Evolutionary conservation across 2,113 vertebrate genomes (phyloP).

Genomic region (Grammomys dolichurus): DNA sequence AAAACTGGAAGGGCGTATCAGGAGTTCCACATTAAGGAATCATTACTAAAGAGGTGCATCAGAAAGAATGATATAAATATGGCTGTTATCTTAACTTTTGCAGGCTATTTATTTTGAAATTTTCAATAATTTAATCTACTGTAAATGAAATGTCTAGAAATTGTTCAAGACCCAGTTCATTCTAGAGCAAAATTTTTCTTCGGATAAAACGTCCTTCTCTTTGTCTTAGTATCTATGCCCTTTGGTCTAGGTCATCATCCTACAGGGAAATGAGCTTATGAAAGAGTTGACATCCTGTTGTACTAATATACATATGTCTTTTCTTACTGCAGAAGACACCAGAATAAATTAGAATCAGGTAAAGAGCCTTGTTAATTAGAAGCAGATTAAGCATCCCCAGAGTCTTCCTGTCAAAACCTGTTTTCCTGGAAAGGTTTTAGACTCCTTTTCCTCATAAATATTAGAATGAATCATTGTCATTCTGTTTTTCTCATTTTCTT

Average conservation of each 20-base stretch:
- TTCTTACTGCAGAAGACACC: neutral
- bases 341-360: conserved; percentile 4
- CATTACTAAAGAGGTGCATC: neutral
- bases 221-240: neutral
- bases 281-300: neutral
- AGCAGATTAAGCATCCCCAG: conserved; percentile 40
- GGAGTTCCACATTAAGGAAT: neutral
- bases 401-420: neutral
- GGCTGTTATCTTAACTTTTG: neutral
- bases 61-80: neutral
- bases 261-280: neutral
- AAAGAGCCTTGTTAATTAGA: conserved; percentile 25
- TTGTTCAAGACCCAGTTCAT: neutral
- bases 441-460: neutral
- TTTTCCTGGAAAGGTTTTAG: neutral
- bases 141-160: neutral
- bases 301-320: neutral
- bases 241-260: neutral
- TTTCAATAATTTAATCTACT: neutral
- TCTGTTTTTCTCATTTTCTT: neutral
- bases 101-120: neutral
- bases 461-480: neutral
- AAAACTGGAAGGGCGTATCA: neutral
- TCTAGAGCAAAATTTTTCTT: neutral
- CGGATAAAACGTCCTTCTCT: neutral